phyloP scores from a whole-genome alignment of 2,888 invertebrate species.

The Diarsia mendica region DNA sequence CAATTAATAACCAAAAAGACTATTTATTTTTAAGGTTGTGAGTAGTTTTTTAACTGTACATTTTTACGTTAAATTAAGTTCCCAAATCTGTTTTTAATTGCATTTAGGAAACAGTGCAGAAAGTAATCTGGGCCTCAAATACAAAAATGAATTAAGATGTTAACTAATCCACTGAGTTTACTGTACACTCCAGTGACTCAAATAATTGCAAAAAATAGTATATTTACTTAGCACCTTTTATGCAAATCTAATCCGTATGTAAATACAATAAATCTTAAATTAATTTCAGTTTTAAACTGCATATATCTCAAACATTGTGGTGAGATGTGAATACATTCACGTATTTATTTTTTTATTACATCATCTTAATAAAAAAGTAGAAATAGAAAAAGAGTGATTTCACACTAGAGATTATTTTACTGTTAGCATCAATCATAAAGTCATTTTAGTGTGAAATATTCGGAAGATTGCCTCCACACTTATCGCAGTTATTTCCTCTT shows the following conservation, averaged over 20 bases:
- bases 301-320: not conserved
- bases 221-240: slow-evolving; percentile 11
- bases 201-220: slow-evolving; percentile 36
- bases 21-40: slow-evolving; percentile 32
- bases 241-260: slow-evolving; percentile 18
- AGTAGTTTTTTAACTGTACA: slow-evolving; percentile 4
- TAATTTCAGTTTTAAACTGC: not conserved
- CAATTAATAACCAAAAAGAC: not conserved
- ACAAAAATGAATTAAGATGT: slow-evolving; percentile 39
- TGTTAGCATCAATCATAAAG: slow-evolving; percentile 67
- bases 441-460: slow-evolving; percentile 63
- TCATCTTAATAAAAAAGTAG: slow-evolving; percentile 30
- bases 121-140: slow-evolving; percentile 38
- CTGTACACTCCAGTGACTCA: slow-evolving; percentile 24
- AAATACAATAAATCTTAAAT: slow-evolving; percentile 1
- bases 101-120: slow-evolving; percentile 60
- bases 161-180: slow-evolving; percentile 33
- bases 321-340: slow-evolving; percentile 15
- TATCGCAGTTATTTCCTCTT: slow-evolving; percentile 44
- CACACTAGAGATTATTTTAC: slow-evolving; percentile 56
- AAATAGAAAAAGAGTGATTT: slow-evolving; percentile 39
- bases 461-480: slow-evolving; percentile 51
- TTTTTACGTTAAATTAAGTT: slow-evolving; percentile 46
- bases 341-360: slow-evolving; percentile 42
- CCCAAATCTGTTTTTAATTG: slow-evolving; percentile 59